Base-by-base conservation (phyloP, 1,140 invertebrate genomes). In the Neodiprion lecontei region DNA sequence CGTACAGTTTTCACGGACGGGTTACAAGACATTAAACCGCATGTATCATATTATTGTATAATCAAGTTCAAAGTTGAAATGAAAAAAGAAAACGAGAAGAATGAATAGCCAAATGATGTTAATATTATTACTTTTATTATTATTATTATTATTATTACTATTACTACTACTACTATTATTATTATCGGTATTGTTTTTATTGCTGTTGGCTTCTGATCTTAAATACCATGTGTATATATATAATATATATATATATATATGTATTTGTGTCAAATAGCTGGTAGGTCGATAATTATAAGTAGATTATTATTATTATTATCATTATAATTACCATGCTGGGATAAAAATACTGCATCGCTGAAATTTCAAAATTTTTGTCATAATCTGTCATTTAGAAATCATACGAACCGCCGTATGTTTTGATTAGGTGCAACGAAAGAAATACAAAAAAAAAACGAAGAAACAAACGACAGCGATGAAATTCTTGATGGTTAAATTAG, bases 181-280 rank as follows among this genome's bases (percentile, higher is more conserved):
- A 79, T 81, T 69, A 69, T 69, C 21, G n/a, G 11, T 69, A 8
- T 9, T 61, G n/a, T 79, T 72, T 81, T 78, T 78, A 78, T 82
- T 72, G 78, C 83, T 83, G 83, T 84, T 82, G 79, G 83, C 81
- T 17, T 80, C 74, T 78, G 79, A 81, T 77, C 77, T 76, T 80
- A 76, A 76, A 80, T 69, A 78, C 70, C 69, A 73, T 23, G 68
- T 75, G 72, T 61, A 72, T 76, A 76, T 74, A 77, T 21, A 21
- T 21, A 21, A 21, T 76, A 72, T 70, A 72, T 23, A 69, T 75
- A 74, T 61, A 72, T 69, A 70, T 69, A 68, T 76, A 75, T 77
- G 74, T 81, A 75, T 80, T 81, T 77, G 80, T 82, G 79, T 81
- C 75, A 75, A 80, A 75, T 81, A 78, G 72, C 14, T 69, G 61